Evolutionary conservation across 2,797 vertebrate genomes (phyloP).

Genomic region (Neomorphus geoffroyi): DNA sequence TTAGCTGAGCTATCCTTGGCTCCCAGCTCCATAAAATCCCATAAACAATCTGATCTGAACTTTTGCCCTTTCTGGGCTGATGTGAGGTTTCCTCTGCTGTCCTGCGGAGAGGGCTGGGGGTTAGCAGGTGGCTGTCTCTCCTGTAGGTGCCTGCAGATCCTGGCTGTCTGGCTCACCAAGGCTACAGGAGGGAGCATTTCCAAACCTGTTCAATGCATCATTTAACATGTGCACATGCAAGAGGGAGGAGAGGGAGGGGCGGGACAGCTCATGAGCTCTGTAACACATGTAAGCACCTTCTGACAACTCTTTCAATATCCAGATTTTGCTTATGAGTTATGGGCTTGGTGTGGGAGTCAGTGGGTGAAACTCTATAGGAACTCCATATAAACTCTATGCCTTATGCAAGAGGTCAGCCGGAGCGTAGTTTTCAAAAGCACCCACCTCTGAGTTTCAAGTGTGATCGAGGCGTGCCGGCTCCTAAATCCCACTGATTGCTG

Average conservation of each 20-base stretch:
- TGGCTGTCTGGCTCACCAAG: background rate
- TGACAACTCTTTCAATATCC: background rate
- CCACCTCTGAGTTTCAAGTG: background rate
- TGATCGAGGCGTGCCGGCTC: background rate
- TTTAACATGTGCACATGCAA: background rate
- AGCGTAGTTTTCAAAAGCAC: background rate
- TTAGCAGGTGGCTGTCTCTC: constrained; percentile 36
- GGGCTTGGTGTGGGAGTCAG: background rate
- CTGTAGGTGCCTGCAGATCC: background rate
- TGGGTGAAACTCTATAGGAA: background rate
- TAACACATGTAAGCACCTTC: background rate
- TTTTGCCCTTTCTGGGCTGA: constrained; percentile 54
- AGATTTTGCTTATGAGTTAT: background rate
- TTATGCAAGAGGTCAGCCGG: background rate
- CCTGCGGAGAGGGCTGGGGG: background rate
- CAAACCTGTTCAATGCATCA: background rate
- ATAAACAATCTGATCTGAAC: constrained; percentile 63
- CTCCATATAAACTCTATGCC: background rate
- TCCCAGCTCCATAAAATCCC: constrained; percentile 36
- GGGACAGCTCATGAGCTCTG: background rate
- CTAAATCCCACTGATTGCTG: background rate
- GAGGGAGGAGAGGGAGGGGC: background rate
- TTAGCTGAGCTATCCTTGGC: constrained; percentile 64
- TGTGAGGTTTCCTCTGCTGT: background rate
- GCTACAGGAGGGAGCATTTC: background rate